Base-by-base conservation (phyloP, 2,797 vertebrate genomes). In the Erithacus rubecula region DNA sequence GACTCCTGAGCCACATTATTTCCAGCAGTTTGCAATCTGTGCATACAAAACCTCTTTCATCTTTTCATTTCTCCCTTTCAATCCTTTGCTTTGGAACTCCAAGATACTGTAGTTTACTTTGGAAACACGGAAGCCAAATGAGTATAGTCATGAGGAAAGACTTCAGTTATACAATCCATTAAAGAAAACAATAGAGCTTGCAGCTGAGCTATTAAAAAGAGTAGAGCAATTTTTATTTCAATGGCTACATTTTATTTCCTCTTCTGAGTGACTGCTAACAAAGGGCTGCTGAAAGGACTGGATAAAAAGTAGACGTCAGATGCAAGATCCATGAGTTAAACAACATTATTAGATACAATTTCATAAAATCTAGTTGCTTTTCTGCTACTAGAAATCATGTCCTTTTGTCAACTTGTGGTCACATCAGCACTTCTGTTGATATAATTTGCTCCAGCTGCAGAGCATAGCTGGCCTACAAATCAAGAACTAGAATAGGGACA, bases 341-440 rank as follows among this genome's bases (percentile, higher is more conserved):
- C 98, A 98, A 98, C 98, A 98, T 98, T 98, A 98, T 98, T 98
- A 98, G 98, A 98, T 98, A 98, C 98, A 98, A 98, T 98, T 98
- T 98, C 98, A 98, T 98, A 98, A 98, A 98, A 98, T 98, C 97
- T 98, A 98, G 97, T 98, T 98, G 98, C 98, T 98, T 98, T 98
- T 98, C 97, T 98, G 98, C 98, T 98, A 98, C 98, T 97, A 98
- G 98, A 98, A 98, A 98, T 98, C 98, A 98, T 98, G 98, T 98
- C 98, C 98, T 98, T 98, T 98, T 98, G 98, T 98, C 98, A 98
- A 98, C 98, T 98, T 98, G 98, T 98, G 98, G 98, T 98, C 98
- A 98, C 98, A 98, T 98, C 98, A 98, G 98, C 98, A 98, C 97
- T 98, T 98, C 98, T 98, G 98, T 98, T 98, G 98, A 98, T 98